A percentile compares a stretch with the other conserved stretches of the same genome.
phyloP scores from a whole-genome alignment of 2,797 vertebrate species.

The Chelidonichthys spinosus region DNA sequence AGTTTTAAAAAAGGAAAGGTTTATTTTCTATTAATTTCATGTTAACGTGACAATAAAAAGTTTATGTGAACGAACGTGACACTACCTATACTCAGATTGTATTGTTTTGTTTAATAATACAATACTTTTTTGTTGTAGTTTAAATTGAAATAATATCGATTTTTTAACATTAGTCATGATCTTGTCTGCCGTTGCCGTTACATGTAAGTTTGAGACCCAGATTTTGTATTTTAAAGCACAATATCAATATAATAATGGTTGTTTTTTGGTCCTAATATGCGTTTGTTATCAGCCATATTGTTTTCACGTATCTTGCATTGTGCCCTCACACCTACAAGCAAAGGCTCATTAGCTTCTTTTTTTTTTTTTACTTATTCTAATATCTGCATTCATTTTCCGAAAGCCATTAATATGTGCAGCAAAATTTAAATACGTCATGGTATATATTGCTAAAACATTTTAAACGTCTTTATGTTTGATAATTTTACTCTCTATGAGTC shows the following conservation, averaged over 20 bases:
- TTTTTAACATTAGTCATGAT: not conserved
- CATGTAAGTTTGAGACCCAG: not conserved
- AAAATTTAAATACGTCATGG: not conserved
- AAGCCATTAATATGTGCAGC: not conserved
- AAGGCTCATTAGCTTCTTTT: not conserved
- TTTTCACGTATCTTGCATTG: not conserved
- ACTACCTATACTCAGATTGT: not conserved
- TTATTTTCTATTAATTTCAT: not conserved
- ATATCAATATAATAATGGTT: not conserved
- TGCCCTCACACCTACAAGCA: not conserved
- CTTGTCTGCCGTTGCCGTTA: fast-evolving
- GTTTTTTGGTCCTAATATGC: not conserved
- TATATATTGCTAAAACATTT: not conserved
- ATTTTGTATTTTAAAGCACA: not conserved
- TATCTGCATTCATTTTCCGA: not conserved
- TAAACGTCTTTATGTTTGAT: too few species aligned
- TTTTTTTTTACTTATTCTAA: not conserved
- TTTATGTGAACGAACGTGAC: not conserved
- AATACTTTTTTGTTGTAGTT: not conserved
- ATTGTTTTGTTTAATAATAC: too few species aligned
- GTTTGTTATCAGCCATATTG: not conserved
- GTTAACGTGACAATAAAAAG: not conserved
- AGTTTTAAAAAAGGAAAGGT: not conserved
- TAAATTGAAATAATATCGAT: not conserved
- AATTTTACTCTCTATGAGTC: slow-evolving; percentile 7